Percentiles rank a stretch among this genome's conserved stretches.
Evolutionary conservation across 2,888 invertebrate species (phyloP).

Genomic region (Meghimatium bilineatum): DNA sequence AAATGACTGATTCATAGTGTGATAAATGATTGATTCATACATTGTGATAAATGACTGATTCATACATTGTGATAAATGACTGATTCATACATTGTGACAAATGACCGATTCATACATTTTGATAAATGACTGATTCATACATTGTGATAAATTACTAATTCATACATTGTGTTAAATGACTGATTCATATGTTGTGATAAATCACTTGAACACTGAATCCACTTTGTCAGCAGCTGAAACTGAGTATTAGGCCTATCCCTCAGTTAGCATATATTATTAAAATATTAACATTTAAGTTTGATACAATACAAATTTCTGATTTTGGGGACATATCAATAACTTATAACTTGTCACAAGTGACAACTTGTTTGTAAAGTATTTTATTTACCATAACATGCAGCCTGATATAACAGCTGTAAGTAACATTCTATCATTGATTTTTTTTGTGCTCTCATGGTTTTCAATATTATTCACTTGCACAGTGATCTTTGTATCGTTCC

Average conservation of each 20-base stretch:
- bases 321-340: not conserved
- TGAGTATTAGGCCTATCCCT: not conserved
- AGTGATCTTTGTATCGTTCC: slow-evolving; percentile 21
- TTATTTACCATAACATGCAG: slow-evolving; percentile 40
- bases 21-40: too few relatives aligned
- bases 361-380: slow-evolving; percentile 2
- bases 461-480: slow-evolving; percentile 3
- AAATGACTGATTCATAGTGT: too few relatives aligned
- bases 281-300: not conserved
- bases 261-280: not conserved
- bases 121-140: too few relatives aligned
- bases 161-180: too few relatives aligned
- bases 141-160: too few relatives aligned
- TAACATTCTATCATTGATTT: slow-evolving; percentile 10
- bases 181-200: too few relatives aligned
- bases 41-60: too few relatives aligned
- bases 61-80: too few relatives aligned
- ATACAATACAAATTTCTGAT: not conserved
- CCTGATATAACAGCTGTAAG: slow-evolving; percentile 42
- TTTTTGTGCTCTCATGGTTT: not conserved
- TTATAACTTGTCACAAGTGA: not conserved
- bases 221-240: not conserved
- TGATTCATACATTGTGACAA: too few relatives aligned
- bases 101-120: too few relatives aligned
- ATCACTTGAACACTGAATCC: not conserved